Conservation (phyloP, 2,113 vertebrate species). For the Pelobates fuscus region DNA sequence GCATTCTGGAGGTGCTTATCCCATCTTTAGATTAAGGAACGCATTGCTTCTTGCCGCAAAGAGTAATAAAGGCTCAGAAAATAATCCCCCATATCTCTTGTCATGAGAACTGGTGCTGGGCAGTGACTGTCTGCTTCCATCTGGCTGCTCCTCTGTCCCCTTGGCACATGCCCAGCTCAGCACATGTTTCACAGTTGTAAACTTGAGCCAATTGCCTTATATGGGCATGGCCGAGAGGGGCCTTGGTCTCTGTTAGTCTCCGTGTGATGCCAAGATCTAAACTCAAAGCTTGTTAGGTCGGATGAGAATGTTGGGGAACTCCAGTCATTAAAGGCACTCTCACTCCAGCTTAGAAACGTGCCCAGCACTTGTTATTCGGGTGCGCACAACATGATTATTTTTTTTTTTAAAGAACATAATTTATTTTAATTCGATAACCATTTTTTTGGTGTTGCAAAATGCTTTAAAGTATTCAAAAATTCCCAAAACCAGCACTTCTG, state of each 20-base stretch:
- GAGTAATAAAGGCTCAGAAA: not conserved
- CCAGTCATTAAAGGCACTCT: not conserved
- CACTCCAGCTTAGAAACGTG: too few species aligned
- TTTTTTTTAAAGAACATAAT: too few species aligned
- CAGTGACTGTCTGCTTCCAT: not conserved
- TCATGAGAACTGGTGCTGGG: not conserved
- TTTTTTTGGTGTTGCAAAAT: not conserved
- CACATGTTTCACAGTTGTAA: not conserved
- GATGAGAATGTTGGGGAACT: not conserved
- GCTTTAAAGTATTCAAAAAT: not conserved
- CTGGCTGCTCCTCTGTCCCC: not conserved
- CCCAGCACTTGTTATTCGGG: too few species aligned
- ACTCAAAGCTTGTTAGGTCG: not conserved
- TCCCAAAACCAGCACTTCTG: not conserved
- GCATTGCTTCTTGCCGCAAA: not conserved
- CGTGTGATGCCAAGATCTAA: slow-evolving; percentile 13
- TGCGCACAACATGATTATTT: too few species aligned
- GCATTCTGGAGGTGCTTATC: too few species aligned
- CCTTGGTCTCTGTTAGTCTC: not conserved
- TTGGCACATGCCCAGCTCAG: not conserved
- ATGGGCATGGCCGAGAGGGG: not conserved
- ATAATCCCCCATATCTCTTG: not conserved
- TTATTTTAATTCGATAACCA: too few species aligned
- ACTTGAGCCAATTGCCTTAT: slow-evolving; percentile 2
- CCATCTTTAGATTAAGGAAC: too few species aligned